A percentile compares a stretch with the other conserved stretches of the same genome.
Conservation (phyloP, 2,888 invertebrate species). For the Busseola fusca region DNA sequence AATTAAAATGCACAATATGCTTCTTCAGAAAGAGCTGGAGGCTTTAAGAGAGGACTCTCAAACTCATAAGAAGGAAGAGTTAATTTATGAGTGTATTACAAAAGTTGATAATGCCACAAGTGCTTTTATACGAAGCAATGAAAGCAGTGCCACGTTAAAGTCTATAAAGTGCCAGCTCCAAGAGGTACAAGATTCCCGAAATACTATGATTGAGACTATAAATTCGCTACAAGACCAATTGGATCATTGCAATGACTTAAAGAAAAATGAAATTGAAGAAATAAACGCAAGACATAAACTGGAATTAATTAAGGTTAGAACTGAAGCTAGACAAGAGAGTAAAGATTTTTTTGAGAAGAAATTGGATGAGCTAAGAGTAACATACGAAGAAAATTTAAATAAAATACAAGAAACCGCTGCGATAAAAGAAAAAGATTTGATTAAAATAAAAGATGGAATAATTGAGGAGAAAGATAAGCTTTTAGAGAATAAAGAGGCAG, state of each 20-base stretch:
- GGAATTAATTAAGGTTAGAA: constrained; percentile 73
- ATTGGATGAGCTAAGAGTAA: constrained; percentile 70
- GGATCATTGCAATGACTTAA: constrained; percentile 71
- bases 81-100: constrained; percentile 52
- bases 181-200: constrained; percentile 75
- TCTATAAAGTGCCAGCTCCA: constrained; percentile 74
- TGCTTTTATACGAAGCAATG: constrained; percentile 61
- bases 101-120: constrained; percentile 73
- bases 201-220: constrained; percentile 72
- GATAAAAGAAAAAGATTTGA: constrained; percentile 65
- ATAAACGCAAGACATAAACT: constrained; percentile 75
- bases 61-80: constrained; percentile 55
- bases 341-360: constrained; percentile 72
- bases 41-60: constrained; percentile 72
- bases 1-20: constrained; percentile 80
- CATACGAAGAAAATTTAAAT: constrained; percentile 70
- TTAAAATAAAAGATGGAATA: constrained; percentile 64
- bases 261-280: constrained; percentile 77
- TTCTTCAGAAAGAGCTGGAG: constrained; percentile 74
- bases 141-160: constrained; percentile 69
- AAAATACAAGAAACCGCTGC: constrained; percentile 66
- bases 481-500: constrained; percentile 72
- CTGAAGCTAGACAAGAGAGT: constrained; percentile 70
- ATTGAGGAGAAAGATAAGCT: constrained; percentile 73
- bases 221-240: constrained; percentile 72